These are phyloP conservation scores for Scaeva pyrastri DNA, from an alignment of 2,888 invertebrate genomes.

Conservation along the genomic window DNA sequence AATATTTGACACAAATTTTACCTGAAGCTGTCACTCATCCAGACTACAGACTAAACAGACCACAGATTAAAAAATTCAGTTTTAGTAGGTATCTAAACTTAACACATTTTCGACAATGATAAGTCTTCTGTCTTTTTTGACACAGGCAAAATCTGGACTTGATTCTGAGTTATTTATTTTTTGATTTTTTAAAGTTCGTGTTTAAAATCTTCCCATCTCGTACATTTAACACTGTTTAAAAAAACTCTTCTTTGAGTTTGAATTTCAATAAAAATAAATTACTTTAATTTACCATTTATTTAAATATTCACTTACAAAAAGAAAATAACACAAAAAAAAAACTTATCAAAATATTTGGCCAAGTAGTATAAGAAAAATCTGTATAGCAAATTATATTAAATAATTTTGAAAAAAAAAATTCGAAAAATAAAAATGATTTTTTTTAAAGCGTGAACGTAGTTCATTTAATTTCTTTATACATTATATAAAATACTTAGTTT, in stretches of 20 bases:
- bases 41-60: no score
- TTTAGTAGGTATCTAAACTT: no score
- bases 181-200: not conserved
- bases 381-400: constrained; percentile 1
- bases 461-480: constrained; percentile 45
- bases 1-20: no score
- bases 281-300: not conserved
- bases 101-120: no score
- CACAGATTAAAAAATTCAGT: no score
- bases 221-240: not conserved
- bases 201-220: not conserved
- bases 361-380: not conserved
- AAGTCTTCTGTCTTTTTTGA: no score
- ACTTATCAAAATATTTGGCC: not conserved
- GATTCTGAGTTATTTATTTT: not conserved
- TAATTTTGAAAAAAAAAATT: not conserved
- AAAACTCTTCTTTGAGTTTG: not conserved
- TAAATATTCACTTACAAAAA: no score
- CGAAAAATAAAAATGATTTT: not conserved
- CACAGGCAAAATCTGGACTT: no score
- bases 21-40: no score
- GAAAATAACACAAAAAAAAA: not conserved
- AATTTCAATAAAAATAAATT: not conserved
- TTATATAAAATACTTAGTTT: constrained; percentile 22
- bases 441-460: constrained; percentile 60